Percentiles rank a stretch among this genome's conserved stretches.
Conservation (phyloP, 2,888 invertebrate genomes). For the Drosophila formosana region DNA sequence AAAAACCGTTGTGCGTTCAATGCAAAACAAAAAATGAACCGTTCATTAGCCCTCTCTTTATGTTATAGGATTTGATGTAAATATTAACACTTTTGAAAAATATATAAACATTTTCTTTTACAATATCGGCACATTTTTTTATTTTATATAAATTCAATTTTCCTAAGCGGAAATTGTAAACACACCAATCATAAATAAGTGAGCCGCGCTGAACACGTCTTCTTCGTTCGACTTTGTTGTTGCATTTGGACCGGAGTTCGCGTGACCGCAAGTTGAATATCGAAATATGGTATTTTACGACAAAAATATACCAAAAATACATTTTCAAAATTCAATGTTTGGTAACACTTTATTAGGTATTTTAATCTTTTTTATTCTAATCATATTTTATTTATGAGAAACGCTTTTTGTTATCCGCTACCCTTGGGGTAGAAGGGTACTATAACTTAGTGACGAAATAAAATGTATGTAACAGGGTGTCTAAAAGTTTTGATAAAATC, state of each 20-base stretch:
- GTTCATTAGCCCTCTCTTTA: slow-evolving; percentile 35
- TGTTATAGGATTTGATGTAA: slow-evolving; percentile 24
- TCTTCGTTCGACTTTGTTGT: slow-evolving; percentile 52
- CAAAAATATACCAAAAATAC: background rate
- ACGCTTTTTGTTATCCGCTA: no score
- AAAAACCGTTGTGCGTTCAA: slow-evolving; percentile 47
- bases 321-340: background rate
- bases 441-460: no score
- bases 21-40: slow-evolving; percentile 43
- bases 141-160: slow-evolving; percentile 22
- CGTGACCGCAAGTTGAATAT: slow-evolving; percentile 11
- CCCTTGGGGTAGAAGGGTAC: no score
- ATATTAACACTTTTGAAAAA: slow-evolving; percentile 27
- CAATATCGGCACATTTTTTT: slow-evolving; percentile 38
- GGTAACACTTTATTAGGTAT: background rate
- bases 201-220: slow-evolving; percentile 43
- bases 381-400: no score
- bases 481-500: no score
- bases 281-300: background rate
- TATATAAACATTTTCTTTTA: slow-evolving; percentile 18
- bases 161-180: slow-evolving; percentile 39
- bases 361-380: no score
- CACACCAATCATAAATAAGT: slow-evolving; percentile 35
- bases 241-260: slow-evolving; percentile 46
- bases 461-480: no score